Percentiles rank a stretch among this genome's conserved stretches.
Conservation (phyloP, 92 coral and sea anemone genomes). For the Zoanthus solanderi region DNA sequence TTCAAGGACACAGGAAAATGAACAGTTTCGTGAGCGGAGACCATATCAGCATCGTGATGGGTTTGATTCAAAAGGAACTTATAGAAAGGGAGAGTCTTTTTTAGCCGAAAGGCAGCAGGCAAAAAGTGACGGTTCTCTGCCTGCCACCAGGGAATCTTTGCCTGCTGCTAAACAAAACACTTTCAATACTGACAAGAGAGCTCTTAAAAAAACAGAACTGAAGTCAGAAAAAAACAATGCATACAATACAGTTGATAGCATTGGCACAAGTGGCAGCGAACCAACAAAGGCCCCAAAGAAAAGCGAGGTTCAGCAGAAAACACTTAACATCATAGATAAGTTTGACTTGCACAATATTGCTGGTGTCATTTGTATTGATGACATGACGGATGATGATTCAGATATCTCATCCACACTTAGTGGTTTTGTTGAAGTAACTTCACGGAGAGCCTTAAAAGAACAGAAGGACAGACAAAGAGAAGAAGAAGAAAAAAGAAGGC, state of each 20-base stretch:
- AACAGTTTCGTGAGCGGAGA: slow-evolving; percentile 41
- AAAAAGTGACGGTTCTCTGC: slow-evolving; percentile 94
- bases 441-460: slow-evolving; percentile 94
- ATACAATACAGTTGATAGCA: slow-evolving; percentile 74
- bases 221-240: slow-evolving; percentile 63
- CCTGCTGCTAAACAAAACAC: slow-evolving; percentile 96
- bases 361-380: slow-evolving; percentile 95
- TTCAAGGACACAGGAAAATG: slow-evolving; percentile 31
- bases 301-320: slow-evolving; percentile 72
- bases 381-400: slow-evolving; percentile 92
- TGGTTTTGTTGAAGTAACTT: slow-evolving; percentile 98
- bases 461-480: slow-evolving; percentile 93
- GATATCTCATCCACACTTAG: slow-evolving; percentile 94
- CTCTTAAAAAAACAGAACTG: slow-evolving; percentile 70
- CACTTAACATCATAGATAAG: slow-evolving; percentile 73
- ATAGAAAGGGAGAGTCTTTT: slow-evolving; percentile 91
- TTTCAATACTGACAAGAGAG: slow-evolving; percentile 76
- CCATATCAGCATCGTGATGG: slow-evolving; percentile 61
- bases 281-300: slow-evolving; percentile 72
- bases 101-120: slow-evolving; percentile 99
- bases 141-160: slow-evolving; percentile 90
- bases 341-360: slow-evolving; percentile 96
- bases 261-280: slow-evolving; percentile 62
- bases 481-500: slow-evolving; percentile 89
- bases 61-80: slow-evolving; percentile 58